A percentile compares a stretch with the other conserved stretches of the same genome.
phyloP scores from a whole-genome alignment of 1,140 invertebrate genomes.

The Frieseomelitta varia region DNA sequence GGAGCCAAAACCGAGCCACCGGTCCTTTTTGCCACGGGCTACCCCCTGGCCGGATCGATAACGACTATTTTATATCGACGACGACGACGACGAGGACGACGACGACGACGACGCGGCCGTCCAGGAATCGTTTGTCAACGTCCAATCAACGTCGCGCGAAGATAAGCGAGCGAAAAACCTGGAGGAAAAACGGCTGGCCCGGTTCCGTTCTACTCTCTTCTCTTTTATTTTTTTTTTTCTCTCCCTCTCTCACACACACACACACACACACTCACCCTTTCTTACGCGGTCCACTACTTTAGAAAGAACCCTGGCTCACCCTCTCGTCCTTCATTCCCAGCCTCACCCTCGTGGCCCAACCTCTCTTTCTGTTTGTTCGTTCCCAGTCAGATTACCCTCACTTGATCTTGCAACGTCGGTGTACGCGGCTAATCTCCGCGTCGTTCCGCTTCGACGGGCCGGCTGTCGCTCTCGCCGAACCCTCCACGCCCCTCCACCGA shows the following conservation, averaged over 20 bases:
- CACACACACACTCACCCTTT: too few relatives aligned
- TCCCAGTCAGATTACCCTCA: slow-evolving; percentile 27
- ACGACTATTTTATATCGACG: slow-evolving; percentile 72
- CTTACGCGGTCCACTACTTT: not conserved
- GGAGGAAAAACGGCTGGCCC: slow-evolving; percentile 21
- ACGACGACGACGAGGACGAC: slow-evolving; percentile 27
- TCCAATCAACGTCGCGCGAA: slow-evolving; percentile 73
- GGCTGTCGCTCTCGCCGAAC: not conserved
- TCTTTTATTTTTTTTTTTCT: too few relatives aligned
- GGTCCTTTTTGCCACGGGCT: slow-evolving; percentile 39
- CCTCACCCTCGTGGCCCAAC: not conserved
- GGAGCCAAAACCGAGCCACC: not conserved
- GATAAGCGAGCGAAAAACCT: slow-evolving; percentile 39
- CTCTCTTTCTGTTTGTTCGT: slow-evolving; percentile 16
- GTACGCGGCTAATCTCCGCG: slow-evolving; percentile 37
- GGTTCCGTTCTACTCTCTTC: not conserved
- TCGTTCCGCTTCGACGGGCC: slow-evolving; percentile 32
- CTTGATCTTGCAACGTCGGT: slow-evolving; percentile 8
- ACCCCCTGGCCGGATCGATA: slow-evolving; percentile 62
- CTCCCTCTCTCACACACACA: too few relatives aligned
- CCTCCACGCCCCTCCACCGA: not conserved
- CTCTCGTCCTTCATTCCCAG: too few relatives aligned
- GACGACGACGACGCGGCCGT: slow-evolving; percentile 47
- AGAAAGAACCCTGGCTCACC: not conserved
- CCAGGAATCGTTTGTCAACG: slow-evolving; percentile 76